Base-by-base conservation (phyloP, 2,888 invertebrate genomes). In the Eugnorisma glareosa region DNA sequence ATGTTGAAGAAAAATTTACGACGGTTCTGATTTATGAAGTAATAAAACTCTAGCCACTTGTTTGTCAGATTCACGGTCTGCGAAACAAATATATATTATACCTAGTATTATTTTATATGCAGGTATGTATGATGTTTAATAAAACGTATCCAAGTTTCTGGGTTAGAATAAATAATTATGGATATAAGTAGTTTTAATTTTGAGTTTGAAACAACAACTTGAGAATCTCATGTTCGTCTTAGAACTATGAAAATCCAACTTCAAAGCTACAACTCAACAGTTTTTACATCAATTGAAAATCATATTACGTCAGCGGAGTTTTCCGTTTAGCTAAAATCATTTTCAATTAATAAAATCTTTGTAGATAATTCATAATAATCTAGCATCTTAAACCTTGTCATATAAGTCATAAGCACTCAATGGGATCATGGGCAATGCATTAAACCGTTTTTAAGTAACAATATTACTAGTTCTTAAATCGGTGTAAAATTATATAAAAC, bases 1-100 rank as follows among this genome's bases (percentile, higher is more conserved):
- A 78, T 73, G 70, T 73, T 88, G 84, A 90, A 91, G 90, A 93
- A 93, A 93, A 92, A 92, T 92, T 90, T 92, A 93, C 88, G 88
- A 86, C 87, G 77, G 45, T 87, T 88, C 83, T 91, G 92, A 94
- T 93, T 94, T 94, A 94, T 84, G 87, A 79, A 81, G 75, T 75
- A 90, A 92, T 90, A 92, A 93, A 92, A 93, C 86, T 77, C 72
- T 82, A 88, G 82, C 87, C 88, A 89, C 86, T 91, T 90, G 89
- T 89, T 89, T 90, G 89, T 89, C 88, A 83, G 86, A 88, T 87
- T 77, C 76, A 77, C 70, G 81, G 85, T 77, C 81, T 84, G 83
- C 40, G 82, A 87, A 89, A 83, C 74, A 77, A 75, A 75, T 66
- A 79, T 79, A 66, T 82, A 78, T 66, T 77, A 73, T 73, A 67